These are phyloP conservation scores for Anser cygnoides DNA, from an alignment of 2,113 vertebrate species.

Conservation along the genomic window DNA sequence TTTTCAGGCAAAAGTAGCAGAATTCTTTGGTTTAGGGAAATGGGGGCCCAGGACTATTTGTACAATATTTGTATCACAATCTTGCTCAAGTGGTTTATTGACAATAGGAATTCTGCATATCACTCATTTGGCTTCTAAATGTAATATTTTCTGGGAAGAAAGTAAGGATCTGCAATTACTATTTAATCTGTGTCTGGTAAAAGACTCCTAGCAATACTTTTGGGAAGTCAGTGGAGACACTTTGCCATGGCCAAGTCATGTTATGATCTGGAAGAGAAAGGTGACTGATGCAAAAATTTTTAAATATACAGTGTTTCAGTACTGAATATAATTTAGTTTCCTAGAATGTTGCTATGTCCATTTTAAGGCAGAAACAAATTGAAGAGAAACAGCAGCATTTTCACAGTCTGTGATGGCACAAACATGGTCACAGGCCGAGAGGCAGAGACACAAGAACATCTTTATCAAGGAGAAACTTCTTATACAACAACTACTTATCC, in stretches of 20 bases:
- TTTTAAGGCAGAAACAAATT: neutral
- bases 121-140: neutral
- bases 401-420: neutral
- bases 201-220: neutral
- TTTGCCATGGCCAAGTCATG: neutral
- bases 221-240: neutral
- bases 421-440: neutral
- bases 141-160: neutral
- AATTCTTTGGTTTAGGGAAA: neutral
- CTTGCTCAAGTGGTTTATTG: neutral
- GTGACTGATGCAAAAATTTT: neutral
- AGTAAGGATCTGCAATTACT: neutral
- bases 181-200: neutral
- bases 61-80: neutral
- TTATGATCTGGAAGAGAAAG: neutral
- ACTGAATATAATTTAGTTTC: neutral
- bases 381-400: neutral
- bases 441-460: neutral
- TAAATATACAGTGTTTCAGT: neutral
- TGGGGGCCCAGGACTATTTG: neutral
- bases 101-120: neutral
- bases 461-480: neutral
- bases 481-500: neutral
- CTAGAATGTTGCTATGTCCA: neutral
- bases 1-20: neutral